Conservation (phyloP, 2,113 vertebrate genomes). For the Oncorhynchus masou region DNA sequence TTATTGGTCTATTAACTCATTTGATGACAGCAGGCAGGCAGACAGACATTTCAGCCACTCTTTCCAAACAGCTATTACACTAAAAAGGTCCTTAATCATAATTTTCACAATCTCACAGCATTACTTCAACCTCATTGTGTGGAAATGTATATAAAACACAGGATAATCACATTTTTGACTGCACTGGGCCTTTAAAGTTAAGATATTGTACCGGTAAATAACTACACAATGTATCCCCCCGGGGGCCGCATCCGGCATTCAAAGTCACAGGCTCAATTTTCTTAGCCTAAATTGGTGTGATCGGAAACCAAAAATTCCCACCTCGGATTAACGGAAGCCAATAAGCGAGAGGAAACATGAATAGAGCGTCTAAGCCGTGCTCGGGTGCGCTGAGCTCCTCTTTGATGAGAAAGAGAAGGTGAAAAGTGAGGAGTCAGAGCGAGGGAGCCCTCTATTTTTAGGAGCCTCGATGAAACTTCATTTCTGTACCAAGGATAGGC, state of each 20-base stretch:
- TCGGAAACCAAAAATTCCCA: slow-evolving; percentile 46
- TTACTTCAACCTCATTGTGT: no score
- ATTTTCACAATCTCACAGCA: no score
- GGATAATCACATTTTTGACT: no score
- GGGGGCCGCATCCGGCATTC: background rate
- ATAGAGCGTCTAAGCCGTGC: background rate
- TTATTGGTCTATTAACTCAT: no score
- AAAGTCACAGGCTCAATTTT: background rate
- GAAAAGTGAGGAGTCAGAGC: slow-evolving; percentile 58
- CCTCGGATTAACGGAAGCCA: slow-evolving; percentile 49
- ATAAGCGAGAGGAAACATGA: slow-evolving; percentile 26
- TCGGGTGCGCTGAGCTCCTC: slow-evolving; percentile 7
- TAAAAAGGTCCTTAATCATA: no score
- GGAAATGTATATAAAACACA: no score
- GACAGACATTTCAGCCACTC: no score
- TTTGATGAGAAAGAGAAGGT: slow-evolving; percentile 58
- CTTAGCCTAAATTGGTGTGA: background rate
- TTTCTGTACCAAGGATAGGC: slow-evolving; percentile 14
- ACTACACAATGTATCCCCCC: background rate
- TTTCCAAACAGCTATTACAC: no score
- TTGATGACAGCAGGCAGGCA: no score
- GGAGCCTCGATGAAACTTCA: slow-evolving; percentile 50
- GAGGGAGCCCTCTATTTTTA: slow-evolving; percentile 64
- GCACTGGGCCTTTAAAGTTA: no score
- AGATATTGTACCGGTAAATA: no score